Conservation (phyloP, 1,140 invertebrate species). For the Dinoponera quadriceps region DNA sequence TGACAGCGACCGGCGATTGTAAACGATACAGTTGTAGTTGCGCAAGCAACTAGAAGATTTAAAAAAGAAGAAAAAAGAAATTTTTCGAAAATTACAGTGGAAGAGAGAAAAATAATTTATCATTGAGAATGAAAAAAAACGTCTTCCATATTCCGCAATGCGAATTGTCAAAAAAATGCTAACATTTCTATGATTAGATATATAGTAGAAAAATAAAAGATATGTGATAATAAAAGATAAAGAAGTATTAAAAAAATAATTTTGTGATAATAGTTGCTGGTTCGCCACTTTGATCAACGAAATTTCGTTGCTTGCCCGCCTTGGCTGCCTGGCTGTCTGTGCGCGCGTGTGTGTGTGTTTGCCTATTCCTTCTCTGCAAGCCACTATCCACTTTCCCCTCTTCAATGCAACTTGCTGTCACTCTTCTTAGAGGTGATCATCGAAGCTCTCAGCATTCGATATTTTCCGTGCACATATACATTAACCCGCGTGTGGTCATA, state of each 20-base stretch:
- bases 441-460: conserved; percentile 23
- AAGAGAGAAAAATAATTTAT: background rate
- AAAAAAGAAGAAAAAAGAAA: no score
- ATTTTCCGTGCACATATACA: conserved; percentile 48
- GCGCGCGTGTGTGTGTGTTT: conserved; percentile 27
- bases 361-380: conserved; percentile 56
- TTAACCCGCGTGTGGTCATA: conserved; percentile 42
- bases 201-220: no score
- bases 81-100: background rate
- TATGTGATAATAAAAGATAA: no score
- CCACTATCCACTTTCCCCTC: conserved; percentile 46
- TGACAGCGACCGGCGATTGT: background rate
- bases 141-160: no score
- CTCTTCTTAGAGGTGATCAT: conserved; percentile 48
- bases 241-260: background rate
- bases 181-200: no score
- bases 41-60: background rate
- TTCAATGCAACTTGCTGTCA: conserved; percentile 64
- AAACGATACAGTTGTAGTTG: background rate
- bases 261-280: background rate
- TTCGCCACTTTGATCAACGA: conserved; percentile 33
- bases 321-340: conserved; percentile 63
- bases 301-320: conserved; percentile 47
- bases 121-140: no score
- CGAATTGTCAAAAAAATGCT: no score